Evolutionary conservation across 1,140 invertebrate species (phyloP).

Genomic region (Vollenhovia emeryi): DNA sequence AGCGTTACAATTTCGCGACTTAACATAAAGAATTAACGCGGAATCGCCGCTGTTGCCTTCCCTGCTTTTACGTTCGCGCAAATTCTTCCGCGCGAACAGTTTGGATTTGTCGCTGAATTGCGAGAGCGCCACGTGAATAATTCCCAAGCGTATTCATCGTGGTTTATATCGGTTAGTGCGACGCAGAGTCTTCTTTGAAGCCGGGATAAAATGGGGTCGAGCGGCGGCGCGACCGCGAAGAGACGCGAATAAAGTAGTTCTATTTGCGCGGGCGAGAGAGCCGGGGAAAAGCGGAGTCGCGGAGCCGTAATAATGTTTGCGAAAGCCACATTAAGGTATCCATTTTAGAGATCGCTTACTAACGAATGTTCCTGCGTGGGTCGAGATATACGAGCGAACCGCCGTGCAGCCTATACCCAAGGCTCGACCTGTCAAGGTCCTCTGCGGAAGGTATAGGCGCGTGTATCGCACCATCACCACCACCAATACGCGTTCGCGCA

Average conservation of each 20-base stretch:
- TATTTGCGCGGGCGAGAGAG: conserved; percentile 48
- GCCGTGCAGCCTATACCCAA: conserved; percentile 11
- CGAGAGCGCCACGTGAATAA: neutral
- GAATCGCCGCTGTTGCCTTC: neutral
- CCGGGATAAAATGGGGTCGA: conserved; percentile 25
- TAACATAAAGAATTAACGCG: no score
- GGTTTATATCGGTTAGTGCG: conserved; percentile 25
- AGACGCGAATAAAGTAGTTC: conserved; percentile 52
- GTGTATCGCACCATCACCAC: conserved; percentile 6
- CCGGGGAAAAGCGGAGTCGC: conserved; percentile 46
- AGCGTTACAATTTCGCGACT: neutral
- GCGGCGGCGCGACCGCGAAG: neutral
- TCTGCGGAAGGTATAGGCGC: conserved; percentile 17
- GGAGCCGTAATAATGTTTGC: conserved; percentile 62
- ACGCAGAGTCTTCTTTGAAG: conserved; percentile 43
- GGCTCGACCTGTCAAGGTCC: conserved; percentile 54
- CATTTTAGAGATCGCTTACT: conserved; percentile 71
- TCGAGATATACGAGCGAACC: conserved; percentile 63
- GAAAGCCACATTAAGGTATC: conserved; percentile 71
- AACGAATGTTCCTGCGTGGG: conserved; percentile 67
- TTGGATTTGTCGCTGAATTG: neutral
- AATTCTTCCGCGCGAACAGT: neutral
- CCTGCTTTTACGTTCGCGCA: neutral
- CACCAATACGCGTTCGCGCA: neutral
- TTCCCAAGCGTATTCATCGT: neutral